A percentile compares a stretch with the other conserved stretches of the same genome.
Evolutionary conservation across 2,888 invertebrate species (phyloP).

Genomic region (Cheilosia impressa): DNA sequence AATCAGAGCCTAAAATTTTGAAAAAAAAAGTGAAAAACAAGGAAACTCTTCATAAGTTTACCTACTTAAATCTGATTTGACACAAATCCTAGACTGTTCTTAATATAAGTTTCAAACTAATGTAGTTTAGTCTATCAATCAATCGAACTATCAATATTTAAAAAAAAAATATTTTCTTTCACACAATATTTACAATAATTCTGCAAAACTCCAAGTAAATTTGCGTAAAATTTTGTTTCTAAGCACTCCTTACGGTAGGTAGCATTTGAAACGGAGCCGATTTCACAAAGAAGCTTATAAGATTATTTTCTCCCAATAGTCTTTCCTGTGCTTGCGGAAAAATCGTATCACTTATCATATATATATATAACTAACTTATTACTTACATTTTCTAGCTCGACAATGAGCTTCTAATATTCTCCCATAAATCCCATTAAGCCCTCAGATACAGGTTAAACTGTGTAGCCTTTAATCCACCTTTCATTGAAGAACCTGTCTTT

Average conservation of each 20-base stretch:
- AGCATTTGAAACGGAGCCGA: conserved; percentile 79
- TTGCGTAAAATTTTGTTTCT: conserved; percentile 78
- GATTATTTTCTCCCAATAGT: not conserved
- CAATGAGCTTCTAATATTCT: conserved; percentile 79
- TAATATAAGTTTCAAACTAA: no score
- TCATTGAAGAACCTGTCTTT: conserved; percentile 56
- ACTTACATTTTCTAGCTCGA: conserved; percentile 61
- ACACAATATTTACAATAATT: conserved; percentile 77
- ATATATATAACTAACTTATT: not conserved
- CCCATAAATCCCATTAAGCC: conserved; percentile 81
- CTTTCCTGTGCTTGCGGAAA: not conserved
- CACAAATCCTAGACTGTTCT: no score
- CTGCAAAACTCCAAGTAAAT: conserved; percentile 79
- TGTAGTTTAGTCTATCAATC: no score
- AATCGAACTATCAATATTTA: no score
- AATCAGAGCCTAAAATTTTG: no score
- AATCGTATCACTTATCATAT: not conserved
- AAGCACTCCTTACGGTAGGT: conserved; percentile 78
- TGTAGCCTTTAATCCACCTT: conserved; percentile 67
- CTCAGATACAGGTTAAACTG: conserved; percentile 76
- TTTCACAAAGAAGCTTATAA: conserved; percentile 79
- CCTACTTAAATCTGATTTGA: no score
- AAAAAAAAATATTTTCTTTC: no score
- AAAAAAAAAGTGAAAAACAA: no score
- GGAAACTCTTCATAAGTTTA: no score